A percentile compares a stretch with the other conserved stretches of the same genome.
These are phyloP conservation scores for Poecilia velifera DNA, from an alignment of 2,797 vertebrate genomes.

Conservation along the genomic window DNA sequence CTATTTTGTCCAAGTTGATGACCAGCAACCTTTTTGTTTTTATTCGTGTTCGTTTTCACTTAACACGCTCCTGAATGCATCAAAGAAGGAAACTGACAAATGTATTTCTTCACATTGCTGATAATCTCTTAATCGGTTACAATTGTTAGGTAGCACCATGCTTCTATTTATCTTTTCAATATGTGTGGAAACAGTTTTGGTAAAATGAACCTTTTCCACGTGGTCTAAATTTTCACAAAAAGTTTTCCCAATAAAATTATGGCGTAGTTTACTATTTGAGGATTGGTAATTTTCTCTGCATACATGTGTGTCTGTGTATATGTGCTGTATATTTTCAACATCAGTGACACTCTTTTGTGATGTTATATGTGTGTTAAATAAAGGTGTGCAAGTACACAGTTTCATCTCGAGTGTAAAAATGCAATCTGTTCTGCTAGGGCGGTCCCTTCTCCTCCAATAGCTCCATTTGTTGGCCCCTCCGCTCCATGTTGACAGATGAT, in stretches of 20 bases:
- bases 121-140: not conserved
- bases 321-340: constrained; percentile 1
- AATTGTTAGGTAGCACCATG: not conserved
- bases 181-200: not conserved
- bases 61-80: not conserved
- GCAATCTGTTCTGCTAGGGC: constrained; percentile 85
- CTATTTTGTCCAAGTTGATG: not conserved
- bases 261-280: not conserved
- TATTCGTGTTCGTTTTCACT: not conserved
- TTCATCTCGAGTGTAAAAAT: constrained; percentile 77
- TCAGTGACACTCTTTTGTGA: constrained; percentile 26
- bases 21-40: not conserved
- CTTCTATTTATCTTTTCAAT: not conserved
- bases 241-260: not conserved
- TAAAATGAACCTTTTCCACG: not conserved
- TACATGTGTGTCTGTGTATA: not conserved
- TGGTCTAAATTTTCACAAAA: not conserved
- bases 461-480: constrained; percentile 79
- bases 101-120: not conserved
- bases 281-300: not conserved
- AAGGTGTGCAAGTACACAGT: constrained; percentile 51
- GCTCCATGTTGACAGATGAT: constrained; percentile 80
- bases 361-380: constrained; percentile 62
- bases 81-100: not conserved
- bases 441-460: constrained; percentile 78